Base-by-base conservation (phyloP, 2,113 vertebrate species). In the Vicugna pacos region DNA sequence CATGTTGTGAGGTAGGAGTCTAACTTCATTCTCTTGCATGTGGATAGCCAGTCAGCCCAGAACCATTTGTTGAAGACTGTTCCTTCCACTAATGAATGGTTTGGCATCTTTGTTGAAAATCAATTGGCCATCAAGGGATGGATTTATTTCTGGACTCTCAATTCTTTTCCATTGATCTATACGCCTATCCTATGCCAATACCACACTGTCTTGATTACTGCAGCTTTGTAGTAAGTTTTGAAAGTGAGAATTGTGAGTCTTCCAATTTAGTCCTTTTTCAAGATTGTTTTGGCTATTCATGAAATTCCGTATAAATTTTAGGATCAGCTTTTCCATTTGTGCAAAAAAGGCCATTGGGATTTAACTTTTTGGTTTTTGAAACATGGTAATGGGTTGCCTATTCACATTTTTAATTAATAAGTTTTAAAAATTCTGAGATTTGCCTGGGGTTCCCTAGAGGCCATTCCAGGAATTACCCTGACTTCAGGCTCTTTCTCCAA, bases 341-440 rank as follows among this genome's bases (percentile, higher is more conserved):
- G 30, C 28, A 54, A 87, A 58, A 82, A 62, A n/a, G 46, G 17
- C 14, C 35, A 70, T 24, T 89, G 70, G 2, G 16, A 89, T 94
- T 92, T 89, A 88, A 84, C 4, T 64, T 93, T 85, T 89, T 86
- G 50, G 75, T 26, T 93, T 92, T 86, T 92, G 79, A 96, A 94
- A 15, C 12, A 16, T 85, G 65, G 20, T 22, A 56, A 69, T 56
- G 26, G 60, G 73, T 35, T 91, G 30, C 12, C 26, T 94, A 48
- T 67, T 89, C 30, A 52, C 54, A 75, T 20, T 70, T 84, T 79
- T 70, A 77, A 79, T 83, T 83, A 88, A n/a, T 75, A 54, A n/a
- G 17, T 89, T 75, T 81, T 54, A 54, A 77, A 58, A 77, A 76
- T 52, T 64, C 6, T 60, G 65, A 56, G 75, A 42, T 92, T 92